Conservation (phyloP, 35 echinoderm and acorn worm species). For the Ophioderma brevispina region DNA sequence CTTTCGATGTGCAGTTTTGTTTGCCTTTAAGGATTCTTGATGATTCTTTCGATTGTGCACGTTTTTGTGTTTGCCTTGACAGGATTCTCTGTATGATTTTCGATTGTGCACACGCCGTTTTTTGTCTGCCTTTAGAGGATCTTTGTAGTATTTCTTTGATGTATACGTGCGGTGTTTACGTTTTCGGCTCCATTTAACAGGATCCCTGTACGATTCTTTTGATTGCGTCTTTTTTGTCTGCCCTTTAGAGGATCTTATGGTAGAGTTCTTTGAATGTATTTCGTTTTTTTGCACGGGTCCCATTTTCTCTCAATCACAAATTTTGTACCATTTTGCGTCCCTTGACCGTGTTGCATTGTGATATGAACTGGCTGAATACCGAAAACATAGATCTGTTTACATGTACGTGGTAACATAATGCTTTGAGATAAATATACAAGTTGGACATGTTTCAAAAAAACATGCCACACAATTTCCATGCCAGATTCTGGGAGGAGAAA, state of each 20-base stretch:
- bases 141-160: neutral
- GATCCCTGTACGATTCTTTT: neutral
- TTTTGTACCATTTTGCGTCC: neutral
- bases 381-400: neutral
- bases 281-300: neutral
- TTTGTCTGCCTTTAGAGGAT: neutral
- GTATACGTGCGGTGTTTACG: neutral
- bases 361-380: neutral
- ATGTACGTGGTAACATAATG: neutral
- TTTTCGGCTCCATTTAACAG: neutral
- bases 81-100: no score
- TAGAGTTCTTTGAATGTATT: neutral
- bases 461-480: neutral
- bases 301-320: neutral
- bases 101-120: no score
- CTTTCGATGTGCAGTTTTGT: neutral
- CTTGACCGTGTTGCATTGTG: neutral
- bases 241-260: neutral
- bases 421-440: neutral
- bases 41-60: neutral
- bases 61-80: conserved; percentile 7
- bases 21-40: no score
- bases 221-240: neutral
- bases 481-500: no score
- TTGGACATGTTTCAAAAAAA: neutral